Percentiles rank a stretch among this genome's conserved stretches.
phyloP scores from a whole-genome alignment of 2,888 invertebrate species.

The Globia sparganii region DNA sequence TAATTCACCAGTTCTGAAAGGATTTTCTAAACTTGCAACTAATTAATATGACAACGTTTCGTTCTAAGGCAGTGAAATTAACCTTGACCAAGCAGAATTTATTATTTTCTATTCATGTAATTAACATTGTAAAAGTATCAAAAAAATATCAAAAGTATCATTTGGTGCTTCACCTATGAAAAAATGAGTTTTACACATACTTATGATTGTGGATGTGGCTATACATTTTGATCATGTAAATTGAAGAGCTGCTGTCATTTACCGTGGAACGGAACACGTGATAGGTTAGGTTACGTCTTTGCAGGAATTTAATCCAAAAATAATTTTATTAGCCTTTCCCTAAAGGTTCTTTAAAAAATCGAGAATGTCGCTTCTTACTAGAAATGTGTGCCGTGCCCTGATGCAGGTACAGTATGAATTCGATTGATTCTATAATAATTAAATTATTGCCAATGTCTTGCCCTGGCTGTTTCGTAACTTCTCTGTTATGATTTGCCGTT shows the following conservation, averaged over 20 bases:
- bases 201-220: no score
- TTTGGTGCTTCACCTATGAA: not conserved
- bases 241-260: constrained; percentile 68
- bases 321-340: constrained; percentile 76
- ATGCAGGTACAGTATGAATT: constrained; percentile 79
- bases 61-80: constrained; percentile 1
- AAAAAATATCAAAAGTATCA: not conserved
- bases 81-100: not conserved
- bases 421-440: not conserved
- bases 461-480: constrained; percentile 84
- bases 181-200: not conserved
- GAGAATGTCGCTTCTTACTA: constrained; percentile 85
- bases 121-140: no score
- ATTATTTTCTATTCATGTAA: no score
- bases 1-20: not conserved
- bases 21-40: constrained; percentile 19
- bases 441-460: constrained; percentile 32
- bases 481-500: constrained; percentile 50
- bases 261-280: constrained; percentile 65
- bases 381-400: constrained; percentile 83
- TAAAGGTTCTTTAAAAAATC: constrained; percentile 64
- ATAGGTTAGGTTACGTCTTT: constrained; percentile 76
- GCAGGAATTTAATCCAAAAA: constrained; percentile 78
- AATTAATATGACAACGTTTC: not conserved
- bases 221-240: not conserved